Evolutionary conservation across 2,888 invertebrate genomes (phyloP).

Genomic region (Torymus tubicola): DNA sequence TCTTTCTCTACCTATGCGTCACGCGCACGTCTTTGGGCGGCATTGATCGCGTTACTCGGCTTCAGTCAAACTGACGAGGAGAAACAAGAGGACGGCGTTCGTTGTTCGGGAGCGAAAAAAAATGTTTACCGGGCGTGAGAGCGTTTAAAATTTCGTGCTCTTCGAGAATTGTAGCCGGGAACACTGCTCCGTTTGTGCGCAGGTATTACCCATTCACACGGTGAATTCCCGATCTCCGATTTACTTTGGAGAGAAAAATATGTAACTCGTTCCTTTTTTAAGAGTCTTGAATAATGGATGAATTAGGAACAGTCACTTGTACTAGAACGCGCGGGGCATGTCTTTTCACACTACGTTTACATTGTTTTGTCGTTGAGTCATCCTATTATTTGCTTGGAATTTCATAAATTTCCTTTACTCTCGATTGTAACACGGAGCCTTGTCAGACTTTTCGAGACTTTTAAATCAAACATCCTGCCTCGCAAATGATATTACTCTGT

Average conservation of each 20-base stretch:
- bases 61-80: background rate
- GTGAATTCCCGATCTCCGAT: conserved; percentile 29
- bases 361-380: conserved; percentile 38
- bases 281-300: conserved; percentile 26
- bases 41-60: conserved; percentile 1
- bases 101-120: no score
- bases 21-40: background rate
- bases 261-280: conserved; percentile 7
- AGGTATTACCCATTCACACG: conserved; percentile 6
- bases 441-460: conserved; percentile 30
- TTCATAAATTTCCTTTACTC: conserved; percentile 12
- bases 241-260: conserved; percentile 10
- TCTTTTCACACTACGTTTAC: background rate
- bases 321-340: no score
- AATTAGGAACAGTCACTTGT: conserved; percentile 16
- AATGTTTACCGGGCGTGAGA: background rate
- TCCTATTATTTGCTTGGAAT: conserved; percentile 33
- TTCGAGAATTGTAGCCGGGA: conserved; percentile 3
- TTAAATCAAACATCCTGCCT: conserved; percentile 38
- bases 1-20: no score
- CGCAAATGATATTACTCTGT: conserved; percentile 15
- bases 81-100: background rate
- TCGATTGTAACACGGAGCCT: background rate
- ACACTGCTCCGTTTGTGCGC: background rate
- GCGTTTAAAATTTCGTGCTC: conserved; percentile 13